These are phyloP conservation scores for Erpetoichthys calabaricus DNA, from an alignment of 2,797 vertebrate species.

Conservation along the genomic window DNA sequence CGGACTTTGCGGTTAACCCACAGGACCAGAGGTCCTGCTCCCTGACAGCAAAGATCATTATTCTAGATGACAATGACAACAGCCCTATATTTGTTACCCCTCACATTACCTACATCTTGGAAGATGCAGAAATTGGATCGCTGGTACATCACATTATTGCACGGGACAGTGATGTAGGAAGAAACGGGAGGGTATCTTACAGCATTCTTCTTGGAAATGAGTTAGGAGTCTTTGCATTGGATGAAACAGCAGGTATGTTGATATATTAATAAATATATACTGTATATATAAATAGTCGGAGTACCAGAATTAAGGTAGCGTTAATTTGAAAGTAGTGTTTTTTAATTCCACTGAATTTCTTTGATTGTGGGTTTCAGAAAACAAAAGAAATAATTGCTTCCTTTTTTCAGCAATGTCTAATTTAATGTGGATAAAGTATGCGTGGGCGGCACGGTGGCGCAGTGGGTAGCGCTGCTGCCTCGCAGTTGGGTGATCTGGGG, in stretches of 20 bases:
- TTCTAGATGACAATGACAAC: conserved; percentile 81
- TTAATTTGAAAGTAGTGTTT: too few relatives aligned
- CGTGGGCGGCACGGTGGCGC: too few relatives aligned
- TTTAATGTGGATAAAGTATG: too few relatives aligned
- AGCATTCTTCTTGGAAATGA: conserved; percentile 59
- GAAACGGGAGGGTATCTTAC: conserved; percentile 58
- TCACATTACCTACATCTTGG: conserved; percentile 38
- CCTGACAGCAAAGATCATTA: conserved; percentile 55
- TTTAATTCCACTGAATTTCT: too few relatives aligned
- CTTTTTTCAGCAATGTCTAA: too few relatives aligned
- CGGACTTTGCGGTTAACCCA: conserved; percentile 52
- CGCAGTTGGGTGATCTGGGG: too few relatives aligned
- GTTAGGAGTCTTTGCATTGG: conserved; percentile 51
- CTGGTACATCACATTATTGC: conserved; percentile 59
- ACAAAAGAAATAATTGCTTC: too few relatives aligned
- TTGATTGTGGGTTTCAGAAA: too few relatives aligned
- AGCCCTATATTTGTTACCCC: conserved; percentile 57
- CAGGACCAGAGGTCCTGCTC: conserved; percentile 42
- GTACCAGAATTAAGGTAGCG: too few relatives aligned
- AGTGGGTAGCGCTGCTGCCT: too few relatives aligned
- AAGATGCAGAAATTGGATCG: conserved; percentile 60
- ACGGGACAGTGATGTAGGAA: conserved; percentile 63
- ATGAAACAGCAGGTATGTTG: conserved; percentile 63
- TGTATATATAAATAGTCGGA: too few relatives aligned
- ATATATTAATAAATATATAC: too few relatives aligned